phyloP scores from a whole-genome alignment of 2,113 vertebrate genomes.

The Herpetotheres cachinnans region DNA sequence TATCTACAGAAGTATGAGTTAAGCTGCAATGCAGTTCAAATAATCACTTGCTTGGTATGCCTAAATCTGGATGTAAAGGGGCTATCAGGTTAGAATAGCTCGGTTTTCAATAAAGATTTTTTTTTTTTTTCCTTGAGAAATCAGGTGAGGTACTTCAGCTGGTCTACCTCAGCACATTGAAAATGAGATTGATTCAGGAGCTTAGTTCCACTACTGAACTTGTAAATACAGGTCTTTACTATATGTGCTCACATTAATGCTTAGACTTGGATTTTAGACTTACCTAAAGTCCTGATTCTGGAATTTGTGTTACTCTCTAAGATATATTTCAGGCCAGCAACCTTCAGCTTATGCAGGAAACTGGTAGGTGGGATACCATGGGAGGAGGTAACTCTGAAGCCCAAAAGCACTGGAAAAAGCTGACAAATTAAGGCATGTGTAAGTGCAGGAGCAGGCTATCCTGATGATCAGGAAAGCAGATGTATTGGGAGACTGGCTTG shows the following conservation, averaged over 20 bases:
- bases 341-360: background rate
- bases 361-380: background rate
- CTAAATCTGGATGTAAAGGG: background rate
- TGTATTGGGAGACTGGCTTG: background rate
- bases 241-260: background rate
- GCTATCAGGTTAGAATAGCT: background rate
- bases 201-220: background rate
- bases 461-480: background rate
- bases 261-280: background rate
- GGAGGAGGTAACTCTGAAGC: background rate
- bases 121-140: background rate
- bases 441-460: background rate
- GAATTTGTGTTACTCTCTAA: background rate
- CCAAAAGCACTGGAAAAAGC: background rate
- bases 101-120: background rate
- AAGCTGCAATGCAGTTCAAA: background rate
- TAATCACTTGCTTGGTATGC: background rate
- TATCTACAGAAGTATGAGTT: background rate
- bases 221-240: background rate
- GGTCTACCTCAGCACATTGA: background rate
- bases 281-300: background rate
- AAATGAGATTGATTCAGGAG: background rate
- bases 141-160: background rate
- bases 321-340: too few relatives aligned
- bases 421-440: background rate